Evolutionary conservation across 2,888 invertebrate genomes (phyloP).

Genomic region (Scaptomyza cyrtandrae): DNA sequence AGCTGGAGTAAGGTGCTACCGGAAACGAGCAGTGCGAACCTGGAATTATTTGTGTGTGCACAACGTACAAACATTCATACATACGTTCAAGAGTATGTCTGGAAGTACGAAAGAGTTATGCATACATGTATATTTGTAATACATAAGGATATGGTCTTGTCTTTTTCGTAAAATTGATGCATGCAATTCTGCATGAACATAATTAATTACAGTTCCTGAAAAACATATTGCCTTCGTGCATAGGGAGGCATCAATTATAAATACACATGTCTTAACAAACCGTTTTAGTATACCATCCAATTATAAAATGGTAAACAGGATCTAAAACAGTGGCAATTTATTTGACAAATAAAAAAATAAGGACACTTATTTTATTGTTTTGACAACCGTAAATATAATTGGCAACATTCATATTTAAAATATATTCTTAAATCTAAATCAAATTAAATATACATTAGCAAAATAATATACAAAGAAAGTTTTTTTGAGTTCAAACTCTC

Average conservation of each 20-base stretch:
- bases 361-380: not conserved
- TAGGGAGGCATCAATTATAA: not conserved
- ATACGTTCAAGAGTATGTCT: not conserved
- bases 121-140: not conserved
- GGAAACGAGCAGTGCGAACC: conserved; percentile 23
- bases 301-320: conserved; percentile 1
- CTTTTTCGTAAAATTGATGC: conserved; percentile 5
- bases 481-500: conserved; percentile 1
- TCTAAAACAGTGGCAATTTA: no score
- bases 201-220: conserved; percentile 1
- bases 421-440: not conserved
- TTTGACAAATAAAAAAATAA: not conserved
- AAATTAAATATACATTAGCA: not conserved
- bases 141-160: conserved; percentile 8
- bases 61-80: not conserved
- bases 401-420: not conserved
- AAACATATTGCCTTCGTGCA: not conserved
- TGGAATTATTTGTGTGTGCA: conserved; percentile 17
- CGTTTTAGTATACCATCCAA: conserved; percentile 1
- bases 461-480: not conserved
- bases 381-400: not conserved
- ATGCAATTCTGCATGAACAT: conserved; percentile 4
- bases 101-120: not conserved
- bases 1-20: conserved; percentile 18
- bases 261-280: conserved; percentile 2